Conservation (phyloP, 2,113 vertebrate species). For the Pycnonotus jocosus region DNA sequence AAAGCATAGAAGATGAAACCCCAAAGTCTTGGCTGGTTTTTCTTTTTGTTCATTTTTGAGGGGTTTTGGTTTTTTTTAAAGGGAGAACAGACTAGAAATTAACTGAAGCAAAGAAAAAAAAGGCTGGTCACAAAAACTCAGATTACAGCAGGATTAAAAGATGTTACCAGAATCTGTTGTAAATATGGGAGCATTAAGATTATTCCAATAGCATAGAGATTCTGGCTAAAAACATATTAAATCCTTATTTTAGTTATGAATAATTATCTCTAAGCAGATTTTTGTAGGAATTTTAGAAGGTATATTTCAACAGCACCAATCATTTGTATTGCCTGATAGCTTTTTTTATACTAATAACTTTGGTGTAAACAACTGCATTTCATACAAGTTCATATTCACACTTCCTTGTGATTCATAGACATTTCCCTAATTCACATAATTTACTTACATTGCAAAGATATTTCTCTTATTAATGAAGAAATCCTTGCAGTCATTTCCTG, state of each 20-base stretch:
- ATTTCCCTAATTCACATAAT: neutral
- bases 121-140: neutral
- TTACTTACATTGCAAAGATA: neutral
- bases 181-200: neutral
- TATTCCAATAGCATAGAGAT: neutral
- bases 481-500: neutral
- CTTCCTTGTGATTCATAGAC: neutral
- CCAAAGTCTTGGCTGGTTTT: neutral
- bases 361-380: fast-evolving
- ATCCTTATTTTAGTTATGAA: neutral
- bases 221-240: neutral
- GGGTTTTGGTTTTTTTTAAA: no score
- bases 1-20: neutral
- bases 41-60: neutral
- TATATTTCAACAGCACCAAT: neutral
- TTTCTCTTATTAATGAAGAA: neutral
- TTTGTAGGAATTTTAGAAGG: neutral
- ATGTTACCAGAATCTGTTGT: neutral
- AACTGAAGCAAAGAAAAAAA: neutral
- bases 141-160: neutral
- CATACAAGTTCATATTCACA: neutral
- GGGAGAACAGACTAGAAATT: neutral
- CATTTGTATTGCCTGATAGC: neutral
- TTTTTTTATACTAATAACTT: neutral
- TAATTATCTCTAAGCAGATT: neutral